Conservation (phyloP, 1,140 invertebrate genomes). For the Zaprionus ghesquierei region DNA sequence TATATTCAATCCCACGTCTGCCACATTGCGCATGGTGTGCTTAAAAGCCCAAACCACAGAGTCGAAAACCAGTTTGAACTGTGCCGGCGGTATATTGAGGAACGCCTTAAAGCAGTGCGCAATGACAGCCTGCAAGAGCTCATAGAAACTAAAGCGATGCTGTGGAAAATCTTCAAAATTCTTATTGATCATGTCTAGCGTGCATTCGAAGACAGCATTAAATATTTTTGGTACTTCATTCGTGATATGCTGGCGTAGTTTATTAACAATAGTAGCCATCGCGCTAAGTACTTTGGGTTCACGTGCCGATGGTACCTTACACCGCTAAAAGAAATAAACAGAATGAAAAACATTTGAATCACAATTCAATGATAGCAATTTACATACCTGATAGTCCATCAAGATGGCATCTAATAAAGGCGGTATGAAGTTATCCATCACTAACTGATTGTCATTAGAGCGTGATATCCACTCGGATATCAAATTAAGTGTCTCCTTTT, state of each 20-base stretch:
- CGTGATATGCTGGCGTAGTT: conserved; percentile 95
- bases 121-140: conserved; percentile 96
- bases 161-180: conserved; percentile 99
- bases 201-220: conserved; percentile 99
- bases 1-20: conserved; percentile 95
- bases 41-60: conserved; percentile 99
- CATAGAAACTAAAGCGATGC: conserved; percentile 99
- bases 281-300: conserved; percentile 99
- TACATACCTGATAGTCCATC: conserved; percentile 93
- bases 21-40: conserved; percentile 99
- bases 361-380: too few species aligned
- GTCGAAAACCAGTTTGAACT: conserved; percentile 99
- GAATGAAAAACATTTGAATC: too few species aligned
- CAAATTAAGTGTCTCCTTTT: conserved; percentile 99
- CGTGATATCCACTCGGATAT: conserved; percentile 98
- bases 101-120: conserved; percentile 97
- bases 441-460: conserved; percentile 94
- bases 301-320: conserved; percentile 95
- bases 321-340: conserved; percentile 85
- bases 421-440: conserved; percentile 98
- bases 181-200: conserved; percentile 99
- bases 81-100: conserved; percentile 96
- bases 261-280: conserved; percentile 98
- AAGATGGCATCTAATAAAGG: conserved; percentile 98
- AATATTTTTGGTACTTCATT: conserved; percentile 99